These are phyloP conservation scores for Zaprionus tsacasi DNA, from an alignment of 1,140 invertebrate genomes.

Conservation along the genomic window DNA sequence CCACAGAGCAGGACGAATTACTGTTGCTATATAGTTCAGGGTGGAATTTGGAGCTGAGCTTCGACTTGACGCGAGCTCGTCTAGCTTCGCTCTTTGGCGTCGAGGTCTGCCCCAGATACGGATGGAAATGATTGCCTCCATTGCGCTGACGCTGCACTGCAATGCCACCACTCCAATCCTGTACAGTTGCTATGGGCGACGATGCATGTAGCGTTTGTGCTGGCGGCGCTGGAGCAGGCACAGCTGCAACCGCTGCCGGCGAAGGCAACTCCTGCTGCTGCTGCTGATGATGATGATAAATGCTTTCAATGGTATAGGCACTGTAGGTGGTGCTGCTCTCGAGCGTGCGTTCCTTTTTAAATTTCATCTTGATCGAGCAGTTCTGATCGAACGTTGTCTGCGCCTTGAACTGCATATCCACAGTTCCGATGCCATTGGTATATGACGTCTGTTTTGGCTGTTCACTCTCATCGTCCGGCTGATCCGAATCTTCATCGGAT, in stretches of 20 bases:
- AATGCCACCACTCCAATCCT: constrained; percentile 21
- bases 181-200: constrained; percentile 15
- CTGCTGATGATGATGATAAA: constrained; percentile 57
- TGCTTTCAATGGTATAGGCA: constrained; percentile 76
- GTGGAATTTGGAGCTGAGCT: constrained; percentile 58
- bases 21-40: constrained; percentile 68
- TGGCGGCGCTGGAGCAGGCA: constrained; percentile 20
- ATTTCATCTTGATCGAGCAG: constrained; percentile 81
- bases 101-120: constrained; percentile 76
- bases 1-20: constrained; percentile 72
- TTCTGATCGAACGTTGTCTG: constrained; percentile 73
- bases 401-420: constrained; percentile 54
- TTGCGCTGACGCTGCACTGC: constrained; percentile 59
- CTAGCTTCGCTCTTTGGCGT: constrained; percentile 72
- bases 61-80: constrained; percentile 62
- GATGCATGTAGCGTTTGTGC: constrained; percentile 39
- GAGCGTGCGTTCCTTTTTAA: constrained; percentile 71
- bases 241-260: constrained; percentile 16
- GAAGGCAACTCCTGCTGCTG: constrained; percentile 52
- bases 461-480: constrained; percentile 50
- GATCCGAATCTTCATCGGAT: constrained; percentile 37
- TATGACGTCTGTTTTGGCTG: constrained; percentile 28
- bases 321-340: constrained; percentile 74
- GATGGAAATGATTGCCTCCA: constrained; percentile 73
- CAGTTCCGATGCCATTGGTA: constrained; percentile 42